phyloP scores from a whole-genome alignment of 2,888 invertebrate genomes.

The Pomacea canaliculata region DNA sequence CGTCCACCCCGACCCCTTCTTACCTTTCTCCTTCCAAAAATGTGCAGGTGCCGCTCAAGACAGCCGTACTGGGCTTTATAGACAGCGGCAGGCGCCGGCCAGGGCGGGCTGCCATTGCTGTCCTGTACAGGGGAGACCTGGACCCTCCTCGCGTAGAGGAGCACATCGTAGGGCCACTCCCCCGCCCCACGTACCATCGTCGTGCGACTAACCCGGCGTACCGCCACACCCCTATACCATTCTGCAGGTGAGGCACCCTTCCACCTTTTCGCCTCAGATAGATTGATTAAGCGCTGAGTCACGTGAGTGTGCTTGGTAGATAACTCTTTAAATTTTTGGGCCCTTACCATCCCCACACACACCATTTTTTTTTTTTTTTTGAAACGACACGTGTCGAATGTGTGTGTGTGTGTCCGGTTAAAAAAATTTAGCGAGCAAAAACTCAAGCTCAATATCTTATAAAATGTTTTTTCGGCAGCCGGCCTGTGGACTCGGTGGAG shows the following conservation, averaged over 20 bases:
- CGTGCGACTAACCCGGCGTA: constrained; percentile 51
- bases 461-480: constrained; percentile 25
- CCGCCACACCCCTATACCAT: constrained; percentile 51
- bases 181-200: constrained; percentile 45
- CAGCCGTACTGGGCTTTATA: constrained; percentile 46
- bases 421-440: too few relatives aligned
- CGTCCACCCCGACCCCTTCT: too few relatives aligned
- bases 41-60: constrained; percentile 47
- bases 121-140: constrained; percentile 55
- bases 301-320: background rate
- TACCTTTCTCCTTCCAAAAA: background rate
- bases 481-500: constrained; percentile 51
- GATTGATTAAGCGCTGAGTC: background rate
- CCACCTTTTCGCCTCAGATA: background rate
- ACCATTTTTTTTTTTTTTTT: background rate
- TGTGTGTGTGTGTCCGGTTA: background rate
- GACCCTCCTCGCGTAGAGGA: constrained; percentile 55
- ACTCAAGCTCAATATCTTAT: too few relatives aligned
- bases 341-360: too few relatives aligned
- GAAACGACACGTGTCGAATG: background rate
- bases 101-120: constrained; percentile 53
- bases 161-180: constrained; percentile 58
- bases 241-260: constrained; percentile 20
- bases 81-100: constrained; percentile 48
- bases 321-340: too few relatives aligned